Evolutionary conservation across 2,888 invertebrate genomes (phyloP).

Genomic region (Podabrus alpinus): DNA sequence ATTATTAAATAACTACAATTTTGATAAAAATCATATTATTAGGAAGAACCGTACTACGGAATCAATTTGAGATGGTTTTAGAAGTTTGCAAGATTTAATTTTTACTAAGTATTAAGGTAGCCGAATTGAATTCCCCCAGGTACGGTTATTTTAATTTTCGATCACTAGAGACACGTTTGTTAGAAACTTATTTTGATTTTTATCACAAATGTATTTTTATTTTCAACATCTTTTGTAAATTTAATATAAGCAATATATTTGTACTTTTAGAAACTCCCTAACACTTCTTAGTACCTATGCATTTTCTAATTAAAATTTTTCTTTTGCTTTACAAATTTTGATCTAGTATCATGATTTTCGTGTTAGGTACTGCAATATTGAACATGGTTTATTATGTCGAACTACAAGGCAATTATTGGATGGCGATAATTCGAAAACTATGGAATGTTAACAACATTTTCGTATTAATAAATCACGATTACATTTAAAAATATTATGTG

Average conservation of each 20-base stretch:
- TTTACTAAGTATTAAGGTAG: not conserved
- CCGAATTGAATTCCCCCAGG: not conserved
- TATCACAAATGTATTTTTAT: not conserved
- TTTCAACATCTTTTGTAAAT: not conserved
- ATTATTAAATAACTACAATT: too few species aligned
- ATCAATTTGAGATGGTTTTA: not conserved
- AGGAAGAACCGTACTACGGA: not conserved
- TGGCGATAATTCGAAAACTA: not conserved
- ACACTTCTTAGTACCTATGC: too few species aligned
- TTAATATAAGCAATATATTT: too few species aligned
- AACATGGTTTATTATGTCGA: not conserved
- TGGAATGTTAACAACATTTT: too few species aligned
- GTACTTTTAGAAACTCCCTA: too few species aligned
- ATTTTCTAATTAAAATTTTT: too few species aligned
- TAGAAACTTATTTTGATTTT: not conserved
- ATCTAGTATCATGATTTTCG: not conserved
- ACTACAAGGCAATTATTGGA: not conserved
- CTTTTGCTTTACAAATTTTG: not conserved
- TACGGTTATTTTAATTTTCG: not conserved
- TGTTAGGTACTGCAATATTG: not conserved
- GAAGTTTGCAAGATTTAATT: not conserved
- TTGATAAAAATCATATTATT: not conserved
- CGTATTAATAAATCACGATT: too few species aligned
- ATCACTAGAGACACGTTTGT: not conserved
- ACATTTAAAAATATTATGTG: too few species aligned